Conservation (phyloP, 1,140 invertebrate genomes). For the Asbolus verrucosus region DNA sequence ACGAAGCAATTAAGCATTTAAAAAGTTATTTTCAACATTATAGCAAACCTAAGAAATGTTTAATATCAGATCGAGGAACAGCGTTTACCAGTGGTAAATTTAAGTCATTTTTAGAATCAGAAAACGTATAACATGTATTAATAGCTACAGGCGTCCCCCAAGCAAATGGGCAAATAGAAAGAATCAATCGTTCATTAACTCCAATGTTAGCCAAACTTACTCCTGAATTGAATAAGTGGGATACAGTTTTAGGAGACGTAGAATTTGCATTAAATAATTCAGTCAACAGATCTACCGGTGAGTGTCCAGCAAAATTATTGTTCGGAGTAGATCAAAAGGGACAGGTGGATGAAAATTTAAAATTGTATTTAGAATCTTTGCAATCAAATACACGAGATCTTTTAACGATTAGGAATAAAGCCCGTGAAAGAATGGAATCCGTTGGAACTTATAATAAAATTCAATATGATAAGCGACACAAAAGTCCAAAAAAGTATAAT, state of each 20-base stretch:
- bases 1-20: conserved; percentile 50
- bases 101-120: conserved; percentile 11
- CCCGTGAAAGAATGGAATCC: conserved; percentile 42
- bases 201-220: conserved; percentile 54
- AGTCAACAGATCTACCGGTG: conserved; percentile 45
- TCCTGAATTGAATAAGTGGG: conserved; percentile 46
- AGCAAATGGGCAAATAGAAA: conserved; percentile 61
- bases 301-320: conserved; percentile 50
- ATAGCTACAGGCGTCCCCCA: conserved; percentile 53
- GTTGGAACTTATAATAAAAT: conserved; percentile 38
- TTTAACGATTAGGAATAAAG: conserved; percentile 13
- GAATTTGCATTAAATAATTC: conserved; percentile 58
- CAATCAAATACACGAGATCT: conserved; percentile 1
- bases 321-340: conserved; percentile 55
- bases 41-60: conserved; percentile 51
- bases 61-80: conserved; percentile 58
- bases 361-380: conserved; percentile 20
- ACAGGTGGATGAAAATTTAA: conserved; percentile 44
- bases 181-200: conserved; percentile 56
- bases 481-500: conserved; percentile 47
- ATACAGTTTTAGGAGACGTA: conserved; percentile 40
- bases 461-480: conserved; percentile 50
- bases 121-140: neutral
- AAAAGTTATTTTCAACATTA: conserved; percentile 50
- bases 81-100: conserved; percentile 58